Evolutionary conservation across 2,113 vertebrate genomes (phyloP).

Genomic region (Pardalotus punctatus): DNA sequence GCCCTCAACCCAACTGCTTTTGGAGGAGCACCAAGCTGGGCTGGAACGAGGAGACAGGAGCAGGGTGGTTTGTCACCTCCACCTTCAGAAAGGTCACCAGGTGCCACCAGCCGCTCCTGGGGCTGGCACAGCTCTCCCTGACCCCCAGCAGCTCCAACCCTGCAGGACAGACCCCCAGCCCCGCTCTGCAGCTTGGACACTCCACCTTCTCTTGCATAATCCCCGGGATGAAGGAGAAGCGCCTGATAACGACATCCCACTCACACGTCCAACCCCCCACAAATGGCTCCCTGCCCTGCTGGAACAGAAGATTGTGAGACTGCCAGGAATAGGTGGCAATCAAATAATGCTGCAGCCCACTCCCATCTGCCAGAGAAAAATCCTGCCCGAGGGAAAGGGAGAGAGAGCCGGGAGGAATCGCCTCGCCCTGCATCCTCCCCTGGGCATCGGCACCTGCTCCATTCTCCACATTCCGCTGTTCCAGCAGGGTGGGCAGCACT

Average conservation of each 20-base stretch:
- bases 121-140: background rate
- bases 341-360: conserved; percentile 56
- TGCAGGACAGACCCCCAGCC: background rate
- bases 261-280: background rate
- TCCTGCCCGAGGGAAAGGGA: background rate
- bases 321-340: conserved; percentile 47
- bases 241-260: background rate
- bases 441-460: background rate
- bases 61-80: background rate
- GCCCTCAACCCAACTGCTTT: background rate
- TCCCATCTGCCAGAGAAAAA: conserved; percentile 46
- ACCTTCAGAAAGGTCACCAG: background rate
- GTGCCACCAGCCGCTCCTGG: background rate
- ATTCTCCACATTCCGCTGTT: fast-evolving
- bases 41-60: fast-evolving
- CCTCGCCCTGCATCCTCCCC: background rate
- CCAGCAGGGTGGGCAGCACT: background rate
- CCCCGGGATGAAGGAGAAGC: background rate
- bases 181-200: background rate
- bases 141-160: background rate
- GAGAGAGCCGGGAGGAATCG: background rate
- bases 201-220: conserved; percentile 23
- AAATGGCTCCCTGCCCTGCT: background rate
- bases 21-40: background rate
- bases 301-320: background rate